Evolutionary conservation across 2,888 invertebrate species (phyloP), one percentile per base, ranked within the genome.

Genomic region (Nycteola revayana): DNA sequence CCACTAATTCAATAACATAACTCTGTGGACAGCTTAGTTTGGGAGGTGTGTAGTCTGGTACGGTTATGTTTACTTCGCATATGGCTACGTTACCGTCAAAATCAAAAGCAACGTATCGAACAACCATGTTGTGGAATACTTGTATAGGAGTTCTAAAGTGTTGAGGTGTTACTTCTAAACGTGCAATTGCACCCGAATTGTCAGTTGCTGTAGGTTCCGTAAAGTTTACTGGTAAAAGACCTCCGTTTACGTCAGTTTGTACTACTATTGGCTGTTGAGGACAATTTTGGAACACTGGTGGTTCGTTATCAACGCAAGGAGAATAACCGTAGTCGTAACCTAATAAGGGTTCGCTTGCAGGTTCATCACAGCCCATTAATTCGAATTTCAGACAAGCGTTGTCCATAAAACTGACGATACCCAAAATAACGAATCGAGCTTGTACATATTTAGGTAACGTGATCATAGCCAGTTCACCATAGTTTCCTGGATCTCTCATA

Each of bases 51-150:
- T 97, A 94, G 77, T 98, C 97, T 17, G 96, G 96, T 6, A 97
- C 97, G 0, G 97, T 96, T 17, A 99, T 96, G 62, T 97, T 97
- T 17, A 99, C 97, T 89, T 96, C 95, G 70, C 99, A 99, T 69
- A 97, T 97, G 7, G 98, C 99, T 7, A 97, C 97, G 69, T 99
- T 99, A 52, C 98, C 98, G 68, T 98, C 98, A 63, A 96, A 97
- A 84, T 99, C 99, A 65, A 96, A 98, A 1, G 98, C 99, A 1
- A 98, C 95, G 66, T 98, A 99, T 85, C 96, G 95, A 0, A 98
- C 96, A 14, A 96, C 95, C 66, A 95, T 96, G 49, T 98, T 97
- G 67, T 96, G 93, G 78, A 98, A 97, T 7, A 97, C 92, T 71
- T 94, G 92, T 49, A 96, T 91, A 0, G 97, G 97, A 1, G 96